phyloP scores from a whole-genome alignment of 2,888 invertebrate species.

The Smittia sp. region DNA sequence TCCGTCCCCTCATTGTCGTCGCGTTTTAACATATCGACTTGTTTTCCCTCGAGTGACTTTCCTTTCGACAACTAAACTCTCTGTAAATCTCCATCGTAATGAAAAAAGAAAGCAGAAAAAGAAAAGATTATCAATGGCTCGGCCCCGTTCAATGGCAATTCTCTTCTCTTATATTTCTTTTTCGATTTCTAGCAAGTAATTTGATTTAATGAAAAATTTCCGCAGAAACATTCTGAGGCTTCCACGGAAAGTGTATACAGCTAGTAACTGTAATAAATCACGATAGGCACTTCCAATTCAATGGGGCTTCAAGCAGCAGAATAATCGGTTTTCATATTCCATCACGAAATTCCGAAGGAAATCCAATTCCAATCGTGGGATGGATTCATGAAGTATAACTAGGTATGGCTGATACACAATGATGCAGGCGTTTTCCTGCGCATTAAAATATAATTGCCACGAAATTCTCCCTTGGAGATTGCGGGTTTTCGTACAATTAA shows the following conservation, averaged over 20 bases:
- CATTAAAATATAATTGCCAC: not conserved
- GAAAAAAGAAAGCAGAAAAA: not conserved
- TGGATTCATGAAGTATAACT: not conserved
- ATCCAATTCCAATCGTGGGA: not conserved
- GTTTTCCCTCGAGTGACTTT: too few relatives aligned
- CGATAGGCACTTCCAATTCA: slow-evolving; percentile 1
- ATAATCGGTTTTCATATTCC: not conserved
- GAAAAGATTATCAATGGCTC: not conserved
- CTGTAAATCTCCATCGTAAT: too few relatives aligned
- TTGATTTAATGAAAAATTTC: slow-evolving; percentile 33
- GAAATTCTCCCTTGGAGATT: not conserved
- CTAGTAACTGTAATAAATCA: slow-evolving; percentile 9
- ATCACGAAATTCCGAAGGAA: not conserved
- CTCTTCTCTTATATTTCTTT: not conserved
- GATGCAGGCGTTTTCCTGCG: too few relatives aligned
- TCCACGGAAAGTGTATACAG: not conserved
- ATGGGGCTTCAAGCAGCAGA: not conserved
- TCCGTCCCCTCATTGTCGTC: too few relatives aligned
- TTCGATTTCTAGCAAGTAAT: slow-evolving; percentile 36
- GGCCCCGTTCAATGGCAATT: not conserved
- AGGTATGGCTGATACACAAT: not conserved
- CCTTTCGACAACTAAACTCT: too few relatives aligned
- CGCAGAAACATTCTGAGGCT: not conserved
- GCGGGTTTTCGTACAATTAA: not conserved
- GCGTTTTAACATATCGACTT: too few relatives aligned